Conservation (phyloP, 2,113 vertebrate species). For the Petrocephalus microphthalmus region DNA sequence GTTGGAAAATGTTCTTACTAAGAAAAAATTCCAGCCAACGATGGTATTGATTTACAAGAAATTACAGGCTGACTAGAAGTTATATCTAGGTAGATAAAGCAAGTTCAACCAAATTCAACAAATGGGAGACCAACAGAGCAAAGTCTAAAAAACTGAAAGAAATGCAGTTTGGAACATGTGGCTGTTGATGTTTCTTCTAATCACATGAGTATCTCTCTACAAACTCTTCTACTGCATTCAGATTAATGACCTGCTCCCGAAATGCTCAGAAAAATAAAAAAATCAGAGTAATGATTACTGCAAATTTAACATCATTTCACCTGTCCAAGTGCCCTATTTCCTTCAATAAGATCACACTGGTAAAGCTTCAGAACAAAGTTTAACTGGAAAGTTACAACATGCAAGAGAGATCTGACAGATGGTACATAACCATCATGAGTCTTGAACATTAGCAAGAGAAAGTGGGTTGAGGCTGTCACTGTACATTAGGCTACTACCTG, state of each 20-base stretch:
- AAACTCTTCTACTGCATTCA: background rate
- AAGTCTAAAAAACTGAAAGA: background rate
- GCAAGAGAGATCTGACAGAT: constrained; percentile 47
- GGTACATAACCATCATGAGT: constrained; percentile 30
- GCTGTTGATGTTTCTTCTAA: background rate
- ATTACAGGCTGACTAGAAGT: background rate
- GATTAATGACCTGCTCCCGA: background rate
- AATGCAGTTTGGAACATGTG: background rate
- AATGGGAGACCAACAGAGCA: background rate
- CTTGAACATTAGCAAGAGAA: constrained; percentile 32
- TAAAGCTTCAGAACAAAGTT: constrained; percentile 40
- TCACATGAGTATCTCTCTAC: background rate
- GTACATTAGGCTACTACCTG: background rate
- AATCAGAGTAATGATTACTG: background rate
- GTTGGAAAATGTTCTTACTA: background rate
- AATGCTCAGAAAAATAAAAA: background rate
- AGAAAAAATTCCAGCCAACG: background rate
- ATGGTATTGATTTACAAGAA: background rate
- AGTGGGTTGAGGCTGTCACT: constrained; percentile 8
- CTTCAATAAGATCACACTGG: constrained; percentile 50
- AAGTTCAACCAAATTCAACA: background rate
- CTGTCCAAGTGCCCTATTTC: constrained; percentile 31
- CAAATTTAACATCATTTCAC: constrained; percentile 44
- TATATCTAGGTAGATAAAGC: background rate
- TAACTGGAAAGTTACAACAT: constrained; percentile 37